phyloP scores from a whole-genome alignment of 2,113 vertebrate genomes.

The Tangachromis dhanisi region DNA sequence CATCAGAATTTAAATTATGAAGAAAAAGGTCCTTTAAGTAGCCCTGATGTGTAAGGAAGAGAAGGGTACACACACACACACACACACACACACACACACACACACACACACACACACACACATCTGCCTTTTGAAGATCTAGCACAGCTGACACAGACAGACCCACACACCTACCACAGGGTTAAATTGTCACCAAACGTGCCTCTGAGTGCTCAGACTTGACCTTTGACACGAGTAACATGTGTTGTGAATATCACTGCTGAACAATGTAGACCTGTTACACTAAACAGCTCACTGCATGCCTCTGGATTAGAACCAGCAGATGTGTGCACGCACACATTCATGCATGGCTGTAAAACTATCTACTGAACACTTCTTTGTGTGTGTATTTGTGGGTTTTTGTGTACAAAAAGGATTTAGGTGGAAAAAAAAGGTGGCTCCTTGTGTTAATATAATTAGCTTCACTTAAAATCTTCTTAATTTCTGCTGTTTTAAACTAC shows the following conservation, averaged over 20 bases:
- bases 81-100: not conserved
- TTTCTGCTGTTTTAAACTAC: not conserved
- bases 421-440: not conserved
- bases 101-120: not conserved
- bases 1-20: not conserved
- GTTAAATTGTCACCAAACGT: not conserved
- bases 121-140: not conserved
- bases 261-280: constrained; percentile 51
- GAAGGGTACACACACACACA: not conserved
- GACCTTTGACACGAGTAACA: constrained; percentile 40
- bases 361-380: constrained; percentile 16
- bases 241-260: constrained; percentile 21
- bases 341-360: constrained; percentile 3
- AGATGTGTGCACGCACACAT: not conserved
- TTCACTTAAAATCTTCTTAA: not conserved
- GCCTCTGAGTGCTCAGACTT: constrained; percentile 19
- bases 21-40: not conserved
- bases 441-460: not conserved
- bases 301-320: constrained; percentile 30
- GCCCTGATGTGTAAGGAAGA: not conserved
- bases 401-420: not conserved
- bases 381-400: not conserved
- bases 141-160: constrained; percentile 21
- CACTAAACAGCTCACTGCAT: constrained; percentile 36
- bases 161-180: not conserved